Base-by-base conservation (phyloP, 2,888 invertebrate genomes). In the Anarsia innoxiella region DNA sequence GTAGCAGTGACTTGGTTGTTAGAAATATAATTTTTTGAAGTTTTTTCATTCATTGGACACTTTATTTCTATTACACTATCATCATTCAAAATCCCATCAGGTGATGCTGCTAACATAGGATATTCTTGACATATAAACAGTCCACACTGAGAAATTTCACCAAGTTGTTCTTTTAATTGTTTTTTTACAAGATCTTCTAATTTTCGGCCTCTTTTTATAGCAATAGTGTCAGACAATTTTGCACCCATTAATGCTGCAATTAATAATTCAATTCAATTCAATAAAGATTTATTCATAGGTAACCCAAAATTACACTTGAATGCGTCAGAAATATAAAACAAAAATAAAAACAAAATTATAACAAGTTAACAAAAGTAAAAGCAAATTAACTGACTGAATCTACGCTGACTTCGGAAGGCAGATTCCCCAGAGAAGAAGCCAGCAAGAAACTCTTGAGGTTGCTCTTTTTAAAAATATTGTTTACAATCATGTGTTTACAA, bases 111-210 rank as follows among this genome's bases (percentile, higher is more conserved):
- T 14, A 45, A 31, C 31, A 41, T 39, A 10, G 33, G 28, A n/a
- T 16, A 39, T 12, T 30, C 6, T 33, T 39, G n/a, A 27, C 46
- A 42, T 11, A 48, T 40, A 29, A 42, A 48, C 2, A 48, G 28
- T 1, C 45, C 45, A 36, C 44, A 45, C 3, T 32, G 36, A 12
- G 41, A 43, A 23, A 50, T 50, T 42, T 46, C 47, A 9, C n/a
- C 15, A 13, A 2, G 25, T 2, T 39, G 9, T 23, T 33, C 27
- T 16, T 32, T 29, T 13, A 43, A 31, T 29, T 13, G 13, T 30
- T n/a, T 33, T 12, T 26, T 35, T 19, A 34, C 29, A 2, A 10
- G 4, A 23, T 12, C 23, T 41, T 41, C 38, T 8, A 44, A 27
- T 8, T n/a, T 14, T 25, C 39, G 19, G n/a, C 41, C 41, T 29